phyloP scores from a whole-genome alignment of 2,797 vertebrate genomes.

The Lithobates pipiens region DNA sequence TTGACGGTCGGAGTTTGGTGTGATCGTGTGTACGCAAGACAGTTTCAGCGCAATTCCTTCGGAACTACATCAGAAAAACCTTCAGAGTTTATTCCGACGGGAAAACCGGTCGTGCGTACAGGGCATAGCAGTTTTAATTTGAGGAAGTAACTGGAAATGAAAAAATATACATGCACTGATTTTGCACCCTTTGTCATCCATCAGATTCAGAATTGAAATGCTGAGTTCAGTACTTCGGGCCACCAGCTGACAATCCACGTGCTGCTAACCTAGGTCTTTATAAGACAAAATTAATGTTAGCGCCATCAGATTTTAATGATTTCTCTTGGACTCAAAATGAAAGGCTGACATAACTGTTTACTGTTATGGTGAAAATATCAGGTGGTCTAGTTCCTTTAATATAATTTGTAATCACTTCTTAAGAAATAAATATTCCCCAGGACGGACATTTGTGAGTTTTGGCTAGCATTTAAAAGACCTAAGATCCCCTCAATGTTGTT shows the following conservation, averaged over 20 bases:
- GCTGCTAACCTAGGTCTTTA: background rate
- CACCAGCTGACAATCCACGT: background rate
- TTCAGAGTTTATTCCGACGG: too few species aligned
- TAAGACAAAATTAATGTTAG: background rate
- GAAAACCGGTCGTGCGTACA: too few species aligned
- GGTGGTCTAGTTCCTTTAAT: constrained; percentile 24
- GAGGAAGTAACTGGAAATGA: too few species aligned
- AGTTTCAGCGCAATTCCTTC: too few species aligned
- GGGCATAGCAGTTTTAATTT: too few species aligned
- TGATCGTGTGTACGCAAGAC: too few species aligned
- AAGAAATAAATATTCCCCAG: constrained; percentile 27
- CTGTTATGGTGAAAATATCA: constrained; percentile 26
- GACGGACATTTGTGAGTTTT: constrained; percentile 45
- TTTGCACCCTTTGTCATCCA: too few species aligned
- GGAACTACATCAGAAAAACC: too few species aligned
- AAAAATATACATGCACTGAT: too few species aligned
- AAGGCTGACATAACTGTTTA: background rate
- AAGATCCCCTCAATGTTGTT: constrained; percentile 43
- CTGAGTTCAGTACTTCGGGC: background rate
- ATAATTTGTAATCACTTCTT: constrained; percentile 26
- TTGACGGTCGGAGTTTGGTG: too few species aligned
- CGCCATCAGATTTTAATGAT: background rate
- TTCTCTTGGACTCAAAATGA: constrained; percentile 12
- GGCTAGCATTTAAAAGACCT: constrained; percentile 23
- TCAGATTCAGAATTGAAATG: background rate